Evolutionary conservation across 1,140 invertebrate genomes (phyloP).

Genomic region (Listronotus oregonensis): DNA sequence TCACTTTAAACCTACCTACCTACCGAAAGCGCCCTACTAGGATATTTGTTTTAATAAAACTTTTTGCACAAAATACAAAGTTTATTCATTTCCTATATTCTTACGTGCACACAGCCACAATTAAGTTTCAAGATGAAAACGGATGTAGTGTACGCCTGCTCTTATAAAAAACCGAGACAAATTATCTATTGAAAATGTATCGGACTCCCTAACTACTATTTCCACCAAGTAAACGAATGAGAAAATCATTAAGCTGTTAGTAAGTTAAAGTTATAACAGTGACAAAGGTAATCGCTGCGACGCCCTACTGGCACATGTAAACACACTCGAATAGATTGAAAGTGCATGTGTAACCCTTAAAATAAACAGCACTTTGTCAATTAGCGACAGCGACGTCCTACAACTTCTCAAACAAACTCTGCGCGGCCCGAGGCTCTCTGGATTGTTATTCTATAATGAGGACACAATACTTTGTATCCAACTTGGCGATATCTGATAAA

Average conservation of each 20-base stretch:
- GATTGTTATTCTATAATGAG: conserved; percentile 16
- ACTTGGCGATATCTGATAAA: too few species aligned
- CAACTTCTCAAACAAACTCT: conserved; percentile 35
- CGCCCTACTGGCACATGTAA: conserved; percentile 42
- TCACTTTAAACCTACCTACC: too few species aligned
- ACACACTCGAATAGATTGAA: conserved; percentile 48
- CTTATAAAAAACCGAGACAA: too few species aligned
- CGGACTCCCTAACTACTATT: too few species aligned
- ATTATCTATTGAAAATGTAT: too few species aligned
- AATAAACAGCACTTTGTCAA: conserved; percentile 49
- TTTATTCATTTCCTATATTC: too few species aligned
- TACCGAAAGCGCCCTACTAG: too few species aligned
- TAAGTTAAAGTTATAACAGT: conserved; percentile 8
- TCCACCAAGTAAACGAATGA: neutral
- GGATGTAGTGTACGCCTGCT: too few species aligned
- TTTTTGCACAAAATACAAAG: too few species aligned
- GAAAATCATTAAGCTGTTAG: conserved; percentile 8
- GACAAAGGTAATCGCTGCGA: conserved; percentile 36
- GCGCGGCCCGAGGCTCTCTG: conserved; percentile 9
- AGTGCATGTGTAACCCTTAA: conserved; percentile 49
- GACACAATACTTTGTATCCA: conserved; percentile 4
- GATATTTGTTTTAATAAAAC: too few species aligned
- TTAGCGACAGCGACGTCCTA: conserved; percentile 43
- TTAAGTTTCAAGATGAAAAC: too few species aligned
- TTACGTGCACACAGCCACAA: too few species aligned